These are phyloP conservation scores for Anniella stebbinsi DNA, from an alignment of 2,797 vertebrate species.

Conservation along the genomic window DNA sequence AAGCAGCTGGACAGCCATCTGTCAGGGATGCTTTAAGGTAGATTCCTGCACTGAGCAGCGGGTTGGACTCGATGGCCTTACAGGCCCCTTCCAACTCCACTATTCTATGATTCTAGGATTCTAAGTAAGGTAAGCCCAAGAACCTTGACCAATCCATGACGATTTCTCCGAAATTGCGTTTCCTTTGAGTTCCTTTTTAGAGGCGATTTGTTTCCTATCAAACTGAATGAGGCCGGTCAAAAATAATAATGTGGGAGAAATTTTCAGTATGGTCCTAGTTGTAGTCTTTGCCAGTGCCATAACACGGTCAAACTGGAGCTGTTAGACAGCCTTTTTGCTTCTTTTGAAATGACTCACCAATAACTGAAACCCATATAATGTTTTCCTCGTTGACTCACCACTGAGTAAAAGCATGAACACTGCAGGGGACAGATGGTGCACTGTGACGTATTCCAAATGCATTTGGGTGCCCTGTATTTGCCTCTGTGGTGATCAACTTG, in stretches of 20 bases:
- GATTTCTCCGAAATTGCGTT: too few species aligned
- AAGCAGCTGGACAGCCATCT: too few species aligned
- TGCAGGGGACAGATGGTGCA: background rate
- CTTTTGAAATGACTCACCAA: conserved; percentile 68
- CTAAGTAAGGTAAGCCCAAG: too few species aligned
- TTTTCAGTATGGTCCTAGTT: background rate
- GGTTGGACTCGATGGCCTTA: too few species aligned
- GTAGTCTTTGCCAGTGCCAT: conserved; percentile 54
- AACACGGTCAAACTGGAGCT: conserved; percentile 66
- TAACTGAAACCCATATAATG: conserved; percentile 64
- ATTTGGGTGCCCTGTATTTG: conserved; percentile 54
- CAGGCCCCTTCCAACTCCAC: too few species aligned
- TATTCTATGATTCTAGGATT: too few species aligned
- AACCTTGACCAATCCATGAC: too few species aligned
- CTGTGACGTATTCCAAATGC: conserved; percentile 58
- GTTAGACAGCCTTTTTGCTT: conserved; percentile 67
- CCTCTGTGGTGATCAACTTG: background rate
- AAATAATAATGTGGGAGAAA: too few species aligned
- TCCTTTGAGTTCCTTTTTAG: background rate
- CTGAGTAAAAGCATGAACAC: conserved; percentile 62
- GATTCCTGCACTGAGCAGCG: too few species aligned
- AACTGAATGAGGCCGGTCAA: too few species aligned
- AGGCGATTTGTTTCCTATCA: too few species aligned
- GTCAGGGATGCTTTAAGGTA: too few species aligned
- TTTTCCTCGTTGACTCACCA: conserved; percentile 69